Evolutionary conservation across 2,797 vertebrate species (phyloP), one percentile per base, ranked within the genome.

Genomic region (Tachyglossus aculeatus): DNA sequence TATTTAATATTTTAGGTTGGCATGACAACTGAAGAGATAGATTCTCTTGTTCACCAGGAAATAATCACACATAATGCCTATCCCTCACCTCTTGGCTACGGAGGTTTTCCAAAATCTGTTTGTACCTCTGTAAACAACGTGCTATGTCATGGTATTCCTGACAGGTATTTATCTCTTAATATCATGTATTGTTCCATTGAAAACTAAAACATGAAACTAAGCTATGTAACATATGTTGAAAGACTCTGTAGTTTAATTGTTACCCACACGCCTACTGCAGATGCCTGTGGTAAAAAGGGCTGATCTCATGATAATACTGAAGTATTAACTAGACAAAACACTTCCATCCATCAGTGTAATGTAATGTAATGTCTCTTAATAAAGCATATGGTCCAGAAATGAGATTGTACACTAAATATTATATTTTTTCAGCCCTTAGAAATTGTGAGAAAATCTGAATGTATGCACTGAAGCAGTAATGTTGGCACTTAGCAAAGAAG

Each of bases 1-100:
- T 86, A 68, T 88, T 92, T 88, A 74, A 79, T 90, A 75, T 90
- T 93, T 86, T 88, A 99, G 98, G 94, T 96, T 91, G 97, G 96
- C 83, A 97, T 99, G 95, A 97, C 96, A 89, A 98, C 98, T 76
- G 98, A 99, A 86, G 96, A 98, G 92, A 96, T 99, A 80, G 98
- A 99, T 91, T 95, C 92, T 82, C 93, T 97, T 48, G 98, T 98
- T 85, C 98, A 99, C 92, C 94, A 95, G 83, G 97, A 98, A 91
- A 95, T 94, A 57, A 94, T 99, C 91, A 89, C 88, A 80, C 94
- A 95, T 82, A 92, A 96, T 65, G 98, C 96, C n/a, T 99, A 99
- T 88, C 98, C 98, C 2, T 99, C 98, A 88, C 98, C 98, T 81
- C 94, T 99, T 73, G 88, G 93, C 85, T 99, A 99, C 19, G 94